Evolutionary conservation across 2,797 vertebrate species (phyloP).

Genomic region (Coregonus suidteri): DNA sequence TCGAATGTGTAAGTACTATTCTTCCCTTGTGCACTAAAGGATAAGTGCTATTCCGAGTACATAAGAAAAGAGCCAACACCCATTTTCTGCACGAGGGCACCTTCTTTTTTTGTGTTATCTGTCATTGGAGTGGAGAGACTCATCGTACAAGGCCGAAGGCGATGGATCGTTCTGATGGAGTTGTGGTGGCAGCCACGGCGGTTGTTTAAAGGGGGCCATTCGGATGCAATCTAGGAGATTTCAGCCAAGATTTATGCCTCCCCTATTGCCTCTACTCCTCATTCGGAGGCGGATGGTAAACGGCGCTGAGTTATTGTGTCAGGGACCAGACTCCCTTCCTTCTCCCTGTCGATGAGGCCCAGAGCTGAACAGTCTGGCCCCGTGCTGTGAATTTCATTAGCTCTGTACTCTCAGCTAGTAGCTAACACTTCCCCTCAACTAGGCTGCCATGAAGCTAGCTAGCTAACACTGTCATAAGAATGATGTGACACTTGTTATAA

Average conservation of each 20-base stretch:
- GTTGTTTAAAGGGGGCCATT: constrained; percentile 76
- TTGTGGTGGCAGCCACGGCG: constrained; percentile 55
- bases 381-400: constrained; percentile 58
- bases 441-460: constrained; percentile 33
- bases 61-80: constrained; percentile 18
- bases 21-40: constrained; percentile 27
- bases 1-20: constrained; percentile 7
- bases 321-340: constrained; percentile 39
- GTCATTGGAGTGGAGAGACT: constrained; percentile 54
- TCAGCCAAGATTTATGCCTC: constrained; percentile 70
- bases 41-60: constrained; percentile 30
- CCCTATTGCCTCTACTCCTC: constrained; percentile 46
- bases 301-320: constrained; percentile 63
- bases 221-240: constrained; percentile 70
- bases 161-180: constrained; percentile 55
- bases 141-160: constrained; percentile 34
- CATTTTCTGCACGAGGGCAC: constrained; percentile 32
- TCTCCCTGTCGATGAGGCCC: constrained; percentile 29
- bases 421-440: constrained; percentile 43
- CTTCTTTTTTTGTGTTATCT: constrained; percentile 30
- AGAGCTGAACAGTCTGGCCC: constrained; percentile 37
- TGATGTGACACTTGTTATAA: constrained; percentile 28
- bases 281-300: constrained; percentile 58
- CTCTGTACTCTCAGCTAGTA: constrained; percentile 15
- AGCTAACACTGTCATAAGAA: constrained; percentile 49